Conservation (phyloP, 2,797 vertebrate genomes). For the Myotis pilosus region DNA sequence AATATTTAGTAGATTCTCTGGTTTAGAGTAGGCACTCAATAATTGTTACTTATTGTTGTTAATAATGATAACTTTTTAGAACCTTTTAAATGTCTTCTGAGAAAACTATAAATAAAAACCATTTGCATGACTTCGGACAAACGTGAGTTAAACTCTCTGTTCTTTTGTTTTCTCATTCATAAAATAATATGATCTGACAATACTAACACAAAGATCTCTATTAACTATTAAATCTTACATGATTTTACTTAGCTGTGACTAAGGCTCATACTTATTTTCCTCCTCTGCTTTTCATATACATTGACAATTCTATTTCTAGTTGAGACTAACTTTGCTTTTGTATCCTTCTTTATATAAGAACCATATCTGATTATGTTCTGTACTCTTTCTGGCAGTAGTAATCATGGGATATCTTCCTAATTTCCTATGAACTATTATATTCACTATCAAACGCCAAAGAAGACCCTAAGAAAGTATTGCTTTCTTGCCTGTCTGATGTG, state of each 20-base stretch:
- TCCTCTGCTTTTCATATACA: not conserved
- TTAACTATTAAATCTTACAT: constrained; percentile 31
- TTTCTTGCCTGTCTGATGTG: not conserved
- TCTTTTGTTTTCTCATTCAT: constrained; percentile 14
- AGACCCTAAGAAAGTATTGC: not conserved
- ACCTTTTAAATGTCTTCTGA: not conserved
- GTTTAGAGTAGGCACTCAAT: not conserved
- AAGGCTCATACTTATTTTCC: constrained; percentile 14
- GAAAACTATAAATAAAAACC: not conserved
- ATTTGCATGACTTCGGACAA: not conserved
- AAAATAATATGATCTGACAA: not conserved
- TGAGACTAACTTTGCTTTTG: not conserved
- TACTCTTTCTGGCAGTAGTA: not conserved
- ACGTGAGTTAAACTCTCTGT: not conserved
- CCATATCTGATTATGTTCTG: not conserved
- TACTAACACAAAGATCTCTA: constrained; percentile 5
- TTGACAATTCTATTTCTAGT: not conserved
- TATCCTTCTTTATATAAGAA: constrained; percentile 22
- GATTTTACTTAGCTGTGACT: not conserved
- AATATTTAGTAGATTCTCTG: not conserved
- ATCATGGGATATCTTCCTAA: not conserved
- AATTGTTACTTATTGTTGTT: not conserved
- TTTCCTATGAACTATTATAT: not conserved
- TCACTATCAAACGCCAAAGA: not conserved
- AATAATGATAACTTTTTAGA: not conserved